These are phyloP conservation scores for Oryzias melastigma DNA, from an alignment of 2,113 vertebrate genomes.

Conservation along the genomic window DNA sequence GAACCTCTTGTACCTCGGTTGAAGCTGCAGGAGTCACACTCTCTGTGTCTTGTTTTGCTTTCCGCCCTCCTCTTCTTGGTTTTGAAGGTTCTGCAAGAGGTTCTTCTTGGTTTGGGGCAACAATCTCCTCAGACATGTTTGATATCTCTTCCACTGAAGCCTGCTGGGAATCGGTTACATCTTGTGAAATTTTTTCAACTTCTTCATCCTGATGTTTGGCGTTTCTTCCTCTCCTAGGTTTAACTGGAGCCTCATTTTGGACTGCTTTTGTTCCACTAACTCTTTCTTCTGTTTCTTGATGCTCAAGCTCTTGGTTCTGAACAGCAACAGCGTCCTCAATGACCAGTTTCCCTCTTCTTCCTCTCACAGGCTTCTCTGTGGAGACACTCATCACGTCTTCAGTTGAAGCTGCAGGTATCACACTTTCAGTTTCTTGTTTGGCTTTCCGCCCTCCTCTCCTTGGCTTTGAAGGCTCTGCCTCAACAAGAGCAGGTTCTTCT, in stretches of 20 bases:
- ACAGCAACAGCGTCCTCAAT: neutral
- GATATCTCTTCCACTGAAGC: slow-evolving; percentile 32
- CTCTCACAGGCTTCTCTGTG: slow-evolving; percentile 45
- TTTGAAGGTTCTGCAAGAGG: slow-evolving; percentile 21
- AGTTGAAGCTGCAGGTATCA: neutral
- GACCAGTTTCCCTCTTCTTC: slow-evolving; percentile 18
- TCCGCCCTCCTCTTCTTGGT: slow-evolving; percentile 37
- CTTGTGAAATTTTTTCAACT: neutral
- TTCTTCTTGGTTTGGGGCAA: slow-evolving; percentile 12
- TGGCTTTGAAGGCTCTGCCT: slow-evolving; percentile 1
- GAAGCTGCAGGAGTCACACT: neutral
- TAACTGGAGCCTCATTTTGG: no score
- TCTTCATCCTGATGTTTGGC: slow-evolving; percentile 30
- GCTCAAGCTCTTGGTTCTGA: neutral
- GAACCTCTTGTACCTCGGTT: neutral
- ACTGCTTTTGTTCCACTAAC: neutral
- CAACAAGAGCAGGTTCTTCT: slow-evolving; percentile 4
- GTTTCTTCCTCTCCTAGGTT: slow-evolving; percentile 45
- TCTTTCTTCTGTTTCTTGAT: neutral
- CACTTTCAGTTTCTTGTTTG: slow-evolving; percentile 5
- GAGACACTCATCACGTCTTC: slow-evolving; percentile 15
- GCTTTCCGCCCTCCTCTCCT: slow-evolving; percentile 13
- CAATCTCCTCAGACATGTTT: slow-evolving; percentile 31
- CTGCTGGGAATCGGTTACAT: slow-evolving; percentile 1
- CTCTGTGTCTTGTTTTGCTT: slow-evolving; percentile 20